Evolutionary conservation across 2,113 vertebrate species (phyloP), one percentile per base, ranked within the genome.

Genomic region (Alexandromys fortis): DNA sequence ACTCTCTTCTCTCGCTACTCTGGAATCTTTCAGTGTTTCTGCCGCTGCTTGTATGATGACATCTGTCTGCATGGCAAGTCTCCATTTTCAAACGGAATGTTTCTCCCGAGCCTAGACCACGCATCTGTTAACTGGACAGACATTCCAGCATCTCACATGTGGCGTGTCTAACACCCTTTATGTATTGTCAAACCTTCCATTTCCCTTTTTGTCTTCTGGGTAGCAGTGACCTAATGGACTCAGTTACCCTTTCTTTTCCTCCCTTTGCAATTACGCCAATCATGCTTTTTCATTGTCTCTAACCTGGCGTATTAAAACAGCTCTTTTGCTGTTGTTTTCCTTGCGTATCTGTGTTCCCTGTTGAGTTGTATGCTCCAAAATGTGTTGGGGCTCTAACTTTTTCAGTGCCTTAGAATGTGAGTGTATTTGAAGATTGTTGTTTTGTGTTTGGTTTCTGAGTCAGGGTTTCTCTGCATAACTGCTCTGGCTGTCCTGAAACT

Each of bases 1-100:
- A 55, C 79, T 95, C 33, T 90, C 61, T 94, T 97, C 55, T 85
- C 28, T 75, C 91, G 65, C 55, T 61, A 91, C 30, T 93, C 16
- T 83, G 2, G 75, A 91, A 75, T 67, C 65, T 13, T 88, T 75
- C 65, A 87, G 82, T 89, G 61, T 91, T 95, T 96, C 55, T 52
- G 3, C 73, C 78, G 30, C 38, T 7, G n/a, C 67, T 91, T 91
- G 42, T 75, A 83, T 45, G 35, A 11, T 94, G 67, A 55, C 28
- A 3, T 88, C 38, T 79, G 38, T 72, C 81, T 79, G 19, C 89
- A 76, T 72, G 81, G n/a, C 68, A 93, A 58, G 24, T 85, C 35
- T 93, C 22, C 30, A 79, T 93, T 61, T 93, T 73, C 35, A 81
- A 76, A 61, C 1, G 72, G 45, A 65, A 91, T 86, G 24, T 79